These are phyloP conservation scores for Alouatta caraya DNA, from an alignment of 2,797 vertebrate genomes.

Conservation along the genomic window DNA sequence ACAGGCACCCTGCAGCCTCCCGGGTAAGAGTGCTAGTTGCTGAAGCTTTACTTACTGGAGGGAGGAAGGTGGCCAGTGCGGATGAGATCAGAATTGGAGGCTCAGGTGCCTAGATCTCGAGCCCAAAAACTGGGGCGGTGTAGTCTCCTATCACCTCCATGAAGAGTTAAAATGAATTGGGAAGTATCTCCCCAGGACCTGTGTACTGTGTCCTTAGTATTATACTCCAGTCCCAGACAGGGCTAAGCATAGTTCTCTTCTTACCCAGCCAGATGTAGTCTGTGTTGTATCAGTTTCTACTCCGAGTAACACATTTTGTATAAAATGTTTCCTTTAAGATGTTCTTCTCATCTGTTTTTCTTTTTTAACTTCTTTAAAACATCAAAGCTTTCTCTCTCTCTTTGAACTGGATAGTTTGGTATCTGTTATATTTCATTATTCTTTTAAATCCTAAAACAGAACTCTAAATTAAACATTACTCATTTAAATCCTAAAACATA, in stretches of 20 bases:
- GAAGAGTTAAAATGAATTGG: background rate
- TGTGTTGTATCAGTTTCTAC: background rate
- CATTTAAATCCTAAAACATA: background rate
- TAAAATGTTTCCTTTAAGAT: background rate
- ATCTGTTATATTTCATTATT: background rate
- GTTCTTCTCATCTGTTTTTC: background rate
- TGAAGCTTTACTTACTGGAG: background rate
- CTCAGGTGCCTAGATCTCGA: background rate
- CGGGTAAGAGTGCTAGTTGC: slow-evolving; percentile 69
- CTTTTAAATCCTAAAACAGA: background rate
- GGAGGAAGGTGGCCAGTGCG: background rate
- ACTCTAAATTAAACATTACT: background rate
- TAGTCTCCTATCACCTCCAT: background rate
- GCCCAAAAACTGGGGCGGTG: background rate
- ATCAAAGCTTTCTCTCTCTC: background rate
- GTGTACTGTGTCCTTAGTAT: rapidly evolving
- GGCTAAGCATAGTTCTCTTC: background rate
- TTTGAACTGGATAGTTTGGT: background rate
- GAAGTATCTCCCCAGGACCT: background rate
- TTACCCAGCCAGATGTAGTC: background rate
- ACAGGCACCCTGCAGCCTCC: background rate
- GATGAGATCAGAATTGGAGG: too few relatives aligned
- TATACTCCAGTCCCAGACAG: too few relatives aligned
- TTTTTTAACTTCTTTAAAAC: background rate
- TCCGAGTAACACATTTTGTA: background rate